phyloP scores from a whole-genome alignment of 2,797 vertebrate species.

The Coccyzus lansbergi region DNA sequence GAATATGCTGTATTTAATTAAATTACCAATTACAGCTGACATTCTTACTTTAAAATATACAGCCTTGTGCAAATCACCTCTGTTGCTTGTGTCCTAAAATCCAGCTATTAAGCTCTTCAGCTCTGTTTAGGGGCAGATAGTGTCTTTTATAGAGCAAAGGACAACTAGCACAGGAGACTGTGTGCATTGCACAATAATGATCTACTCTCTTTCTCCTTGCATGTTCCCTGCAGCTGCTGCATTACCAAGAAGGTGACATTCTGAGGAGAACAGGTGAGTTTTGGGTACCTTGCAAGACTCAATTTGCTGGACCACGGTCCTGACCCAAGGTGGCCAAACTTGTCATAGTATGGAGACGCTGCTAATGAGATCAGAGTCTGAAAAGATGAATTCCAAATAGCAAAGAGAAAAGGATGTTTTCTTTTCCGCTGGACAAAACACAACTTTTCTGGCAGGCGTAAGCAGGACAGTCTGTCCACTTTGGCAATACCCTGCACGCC shows the following conservation, averaged over 20 bases:
- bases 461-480: conserved; percentile 75
- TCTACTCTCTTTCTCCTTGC: neutral
- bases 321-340: neutral
- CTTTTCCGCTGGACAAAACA: conserved; percentile 73
- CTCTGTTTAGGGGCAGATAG: neutral
- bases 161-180: neutral
- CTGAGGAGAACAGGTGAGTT: neutral
- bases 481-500: conserved; percentile 53
- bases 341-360: neutral
- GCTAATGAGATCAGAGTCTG: conserved; percentile 31
- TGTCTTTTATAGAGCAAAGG: neutral
- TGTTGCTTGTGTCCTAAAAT: neutral
- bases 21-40: neutral
- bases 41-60: neutral
- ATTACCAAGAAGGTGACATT: neutral
- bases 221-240: neutral
- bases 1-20: neutral
- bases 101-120: neutral
- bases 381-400: neutral
- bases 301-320: neutral
- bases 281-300: neutral
- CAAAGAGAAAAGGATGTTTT: conserved; percentile 68
- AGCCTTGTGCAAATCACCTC: neutral
- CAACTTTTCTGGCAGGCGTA: conserved; percentile 59
- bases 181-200: accelerated